phyloP scores from a whole-genome alignment of 2,113 vertebrate species.

The Setophaga petechia region DNA sequence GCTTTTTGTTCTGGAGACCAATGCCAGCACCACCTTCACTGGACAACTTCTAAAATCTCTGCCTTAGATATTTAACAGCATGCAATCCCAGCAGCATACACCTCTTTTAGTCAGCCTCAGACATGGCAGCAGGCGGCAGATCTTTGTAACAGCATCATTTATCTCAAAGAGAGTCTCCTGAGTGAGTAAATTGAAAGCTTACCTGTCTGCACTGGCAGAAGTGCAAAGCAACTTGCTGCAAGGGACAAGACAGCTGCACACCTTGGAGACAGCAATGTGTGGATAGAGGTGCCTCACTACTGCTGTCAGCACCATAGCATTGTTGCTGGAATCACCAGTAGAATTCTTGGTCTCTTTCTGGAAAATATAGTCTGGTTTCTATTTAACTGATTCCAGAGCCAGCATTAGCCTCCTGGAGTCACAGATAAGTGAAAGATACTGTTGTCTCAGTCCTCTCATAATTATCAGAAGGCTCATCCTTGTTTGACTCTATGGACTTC shows the following conservation, averaged over 20 bases:
- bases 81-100: not conserved
- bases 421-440: not conserved
- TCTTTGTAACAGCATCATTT: not conserved
- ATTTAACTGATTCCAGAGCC: not conserved
- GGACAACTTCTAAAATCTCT: not conserved
- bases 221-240: not conserved
- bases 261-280: not conserved
- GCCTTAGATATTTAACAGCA: not conserved
- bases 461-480: not conserved
- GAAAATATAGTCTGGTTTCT: not conserved
- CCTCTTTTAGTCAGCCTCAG: not conserved
- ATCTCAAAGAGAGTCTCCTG: not conserved
- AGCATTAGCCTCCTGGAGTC: not conserved
- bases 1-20: not conserved
- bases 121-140: not conserved
- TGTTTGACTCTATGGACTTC: not conserved
- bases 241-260: not conserved
- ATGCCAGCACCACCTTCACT: rapidly evolving
- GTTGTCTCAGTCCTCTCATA: not conserved
- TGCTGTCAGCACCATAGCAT: not conserved
- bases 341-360: not conserved
- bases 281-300: not conserved
- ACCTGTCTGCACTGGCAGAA: not conserved
- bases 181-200: not conserved
- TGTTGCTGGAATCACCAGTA: not conserved